Evolutionary conservation across 1,140 invertebrate species (phyloP), one percentile per base, ranked within the genome.

Genomic region (Hyles vespertilio): DNA sequence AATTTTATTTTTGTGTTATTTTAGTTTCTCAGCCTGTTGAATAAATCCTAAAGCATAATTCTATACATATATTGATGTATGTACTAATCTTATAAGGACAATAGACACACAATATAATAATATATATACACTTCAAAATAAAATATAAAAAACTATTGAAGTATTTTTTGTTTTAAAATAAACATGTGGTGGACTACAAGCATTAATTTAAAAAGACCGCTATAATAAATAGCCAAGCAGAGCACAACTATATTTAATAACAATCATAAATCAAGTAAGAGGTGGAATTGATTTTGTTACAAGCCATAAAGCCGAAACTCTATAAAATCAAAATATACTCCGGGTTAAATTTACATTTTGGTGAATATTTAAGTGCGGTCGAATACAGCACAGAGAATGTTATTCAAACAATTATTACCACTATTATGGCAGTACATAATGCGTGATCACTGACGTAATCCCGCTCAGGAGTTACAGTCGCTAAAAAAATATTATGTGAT

Each of bases 271-370:
- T 59, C 51, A 60, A 55, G 51, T 55, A 53, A 57, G 56, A 56
- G 51, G 32, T 34, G 34, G 49, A 65, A 54, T 60, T 65, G 55
- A 57, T 65, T 65, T 65, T 56, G 59, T 65, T 57, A 60, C 56
- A 58, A 46, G 58, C 63, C 63, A 61, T 58, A 65, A 65, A 65
- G 34, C 63, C 45, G 54, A 52, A 56, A 59, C 58, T 56, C 51
- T 51, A 56, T 59, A 51, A 52, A 58, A 50, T 49, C 55, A 52
- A 65, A 58, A 65, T 65, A 44, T 36, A 58, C 22, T 51, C 44
- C 58, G 56, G 58, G 51, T 58, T 54, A 58, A 57, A 60, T 65
- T 58, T 65, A 43, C 58, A 65, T 65, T 65, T 51, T 63, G 55
- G 63, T 65, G 49, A 51, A 58, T 54, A 59, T 59, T 59, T 40